Evolutionary conservation across 2,888 invertebrate genomes (phyloP), one percentile per base, ranked within the genome.

Genomic region (Mactromeris polynyma): DNA sequence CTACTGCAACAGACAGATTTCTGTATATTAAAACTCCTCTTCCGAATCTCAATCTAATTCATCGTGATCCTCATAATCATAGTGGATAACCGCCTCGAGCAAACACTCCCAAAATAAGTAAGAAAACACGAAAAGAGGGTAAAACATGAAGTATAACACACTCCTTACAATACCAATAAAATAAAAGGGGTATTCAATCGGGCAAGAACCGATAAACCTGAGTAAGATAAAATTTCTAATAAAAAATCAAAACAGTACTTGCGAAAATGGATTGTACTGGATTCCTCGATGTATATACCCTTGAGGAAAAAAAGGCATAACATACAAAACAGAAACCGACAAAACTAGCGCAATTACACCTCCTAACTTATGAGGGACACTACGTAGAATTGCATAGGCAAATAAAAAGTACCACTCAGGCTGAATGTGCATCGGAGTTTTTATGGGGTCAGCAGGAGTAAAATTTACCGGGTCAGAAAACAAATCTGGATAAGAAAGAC

Each of bases 371-470:
- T 98, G 98, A 9, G 98, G 98, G 88, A 98, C 98, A 64, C 98
- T 98, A 40, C 98, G 98, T 95, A 98, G 94, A 97, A 98, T 98
- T 31, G 98, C 98, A 96, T 98, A 98, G 21, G 98, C 98, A 97
- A 98, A 98, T 97, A 98, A 96, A 95, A 98, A 98, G 96, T 98
- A 98, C 98, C 98, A 98, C 97, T 98, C 98, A 79, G 98, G 98
- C 97, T 98, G 98, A 97, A 98, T 98, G 96, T 98, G 98, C 11
- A 97, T 96, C 0, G 98, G 98, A 0, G 98, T 98, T 26, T 98
- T 97, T 97, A 98, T 94, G 0, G 98, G 97, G 93, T 98, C 98
- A 6, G 98, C 98, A 0, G 97, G 97, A 33, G 97, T 98, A 97
- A 98, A 98, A 97, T 98, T 98, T 97, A 98, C 98, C 0, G 98